A percentile compares a stretch with the other conserved stretches of the same genome.
These are phyloP conservation scores for Ichneumoninae sp. DNA, from an alignment of 2,888 invertebrate species.

Conservation along the genomic window DNA sequence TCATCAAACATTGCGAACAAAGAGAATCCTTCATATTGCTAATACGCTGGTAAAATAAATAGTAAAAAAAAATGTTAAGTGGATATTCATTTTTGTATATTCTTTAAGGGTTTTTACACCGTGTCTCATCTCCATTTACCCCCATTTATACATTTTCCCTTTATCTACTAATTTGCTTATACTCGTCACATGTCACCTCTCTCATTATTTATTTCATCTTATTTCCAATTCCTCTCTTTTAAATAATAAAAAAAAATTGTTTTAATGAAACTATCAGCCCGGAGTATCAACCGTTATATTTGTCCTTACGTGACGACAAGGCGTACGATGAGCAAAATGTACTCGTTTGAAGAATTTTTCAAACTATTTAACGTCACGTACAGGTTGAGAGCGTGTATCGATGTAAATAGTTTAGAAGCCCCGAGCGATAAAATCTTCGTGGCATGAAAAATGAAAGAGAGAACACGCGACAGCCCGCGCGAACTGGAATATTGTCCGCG, in stretches of 20 bases:
- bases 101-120: too few relatives aligned
- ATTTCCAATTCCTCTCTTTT: too few relatives aligned
- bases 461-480: neutral
- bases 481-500: slow-evolving; percentile 20
- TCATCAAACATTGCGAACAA: neutral
- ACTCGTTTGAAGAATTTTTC: too few relatives aligned
- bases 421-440: neutral
- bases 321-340: neutral
- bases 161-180: too few relatives aligned
- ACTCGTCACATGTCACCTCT: too few relatives aligned
- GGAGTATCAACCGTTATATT: neutral
- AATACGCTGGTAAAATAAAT: neutral
- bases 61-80: neutral
- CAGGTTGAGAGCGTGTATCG: neutral
- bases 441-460: neutral
- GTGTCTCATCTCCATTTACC: too few relatives aligned
- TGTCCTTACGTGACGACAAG: neutral
- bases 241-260: too few relatives aligned
- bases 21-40: neutral
- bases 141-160: too few relatives aligned
- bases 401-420: neutral
- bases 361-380: neutral
- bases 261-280: neutral
- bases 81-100: too few relatives aligned
- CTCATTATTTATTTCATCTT: too few relatives aligned